phyloP scores from a whole-genome alignment of 35 echinoderm and acorn worm genomes.

The Hemicentrotus pulcherrimus region DNA sequence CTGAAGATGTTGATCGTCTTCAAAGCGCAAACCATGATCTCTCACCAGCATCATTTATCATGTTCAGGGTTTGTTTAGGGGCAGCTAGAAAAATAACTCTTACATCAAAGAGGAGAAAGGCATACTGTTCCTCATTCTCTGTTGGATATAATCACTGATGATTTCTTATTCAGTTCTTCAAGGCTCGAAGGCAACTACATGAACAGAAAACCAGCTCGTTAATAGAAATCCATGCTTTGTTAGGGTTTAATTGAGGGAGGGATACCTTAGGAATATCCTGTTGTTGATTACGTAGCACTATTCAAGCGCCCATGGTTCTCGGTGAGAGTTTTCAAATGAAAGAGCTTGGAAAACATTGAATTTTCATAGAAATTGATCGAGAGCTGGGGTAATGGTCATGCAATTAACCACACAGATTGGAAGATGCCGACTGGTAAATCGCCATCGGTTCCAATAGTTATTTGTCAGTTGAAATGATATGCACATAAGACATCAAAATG shows the following conservation, averaged over 20 bases:
- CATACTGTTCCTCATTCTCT: background rate
- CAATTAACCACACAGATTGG: background rate
- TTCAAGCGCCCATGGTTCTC: background rate
- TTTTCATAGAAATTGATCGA: conserved; percentile 3
- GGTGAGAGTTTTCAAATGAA: background rate
- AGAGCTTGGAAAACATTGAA: background rate
- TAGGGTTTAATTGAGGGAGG: background rate
- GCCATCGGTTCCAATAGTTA: background rate
- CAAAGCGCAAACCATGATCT: background rate
- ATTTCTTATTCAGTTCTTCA: background rate
- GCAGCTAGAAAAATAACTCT: background rate
- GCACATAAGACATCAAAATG: background rate
- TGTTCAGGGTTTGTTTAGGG: background rate
- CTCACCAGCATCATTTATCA: background rate
- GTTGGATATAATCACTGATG: background rate
- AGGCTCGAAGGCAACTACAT: background rate
- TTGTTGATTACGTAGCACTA: background rate
- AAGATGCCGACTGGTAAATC: background rate
- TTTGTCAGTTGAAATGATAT: background rate
- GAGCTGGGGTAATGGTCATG: background rate
- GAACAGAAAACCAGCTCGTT: background rate
- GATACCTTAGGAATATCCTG: background rate
- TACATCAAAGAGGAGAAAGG: background rate
- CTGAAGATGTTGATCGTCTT: background rate
- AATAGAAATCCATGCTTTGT: background rate